Conservation (phyloP, 2,888 invertebrate genomes). For the Hyles lineata region DNA sequence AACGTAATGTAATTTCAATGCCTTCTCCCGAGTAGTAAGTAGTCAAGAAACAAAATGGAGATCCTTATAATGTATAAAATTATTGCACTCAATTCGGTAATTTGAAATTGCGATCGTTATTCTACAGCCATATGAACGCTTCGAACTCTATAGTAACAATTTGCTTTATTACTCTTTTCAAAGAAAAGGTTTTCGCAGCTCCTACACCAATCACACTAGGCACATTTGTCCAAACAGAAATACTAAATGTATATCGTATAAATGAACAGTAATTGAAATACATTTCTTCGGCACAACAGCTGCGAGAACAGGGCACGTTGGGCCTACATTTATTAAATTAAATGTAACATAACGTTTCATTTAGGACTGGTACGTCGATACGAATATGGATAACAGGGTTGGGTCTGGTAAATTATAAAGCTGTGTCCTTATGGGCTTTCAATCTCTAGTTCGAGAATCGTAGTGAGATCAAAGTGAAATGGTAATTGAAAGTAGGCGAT, state of each 20-base stretch:
- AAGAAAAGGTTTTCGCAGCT: not conserved
- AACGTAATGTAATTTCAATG: too few species aligned
- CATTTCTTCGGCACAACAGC: conserved; percentile 13
- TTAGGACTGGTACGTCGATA: conserved; percentile 21
- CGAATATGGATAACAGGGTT: conserved; percentile 26
- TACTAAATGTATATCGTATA: conserved; percentile 12
- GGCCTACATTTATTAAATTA: conserved; percentile 28
- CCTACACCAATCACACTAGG: not conserved
- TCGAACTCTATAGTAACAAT: not conserved
- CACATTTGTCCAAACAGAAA: not conserved
- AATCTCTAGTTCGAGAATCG: not conserved
- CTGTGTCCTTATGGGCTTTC: not conserved
- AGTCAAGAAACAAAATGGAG: too few species aligned
- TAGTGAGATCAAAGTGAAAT: not conserved
- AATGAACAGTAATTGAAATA: conserved; percentile 17
- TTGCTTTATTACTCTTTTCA: not conserved
- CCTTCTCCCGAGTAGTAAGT: too few species aligned
- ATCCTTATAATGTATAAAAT: too few species aligned
- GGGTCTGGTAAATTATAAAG: conserved; percentile 13
- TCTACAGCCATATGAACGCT: not conserved
- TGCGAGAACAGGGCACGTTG: conserved; percentile 2
- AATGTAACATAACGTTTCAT: conserved; percentile 30
- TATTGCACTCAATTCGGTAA: too few species aligned
- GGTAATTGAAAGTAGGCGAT: not conserved
- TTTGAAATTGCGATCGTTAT: too few species aligned